Percentiles rank a stretch among this genome's conserved stretches.
Conservation (phyloP, 2,797 vertebrate genomes). For the Alectoris magna region DNA sequence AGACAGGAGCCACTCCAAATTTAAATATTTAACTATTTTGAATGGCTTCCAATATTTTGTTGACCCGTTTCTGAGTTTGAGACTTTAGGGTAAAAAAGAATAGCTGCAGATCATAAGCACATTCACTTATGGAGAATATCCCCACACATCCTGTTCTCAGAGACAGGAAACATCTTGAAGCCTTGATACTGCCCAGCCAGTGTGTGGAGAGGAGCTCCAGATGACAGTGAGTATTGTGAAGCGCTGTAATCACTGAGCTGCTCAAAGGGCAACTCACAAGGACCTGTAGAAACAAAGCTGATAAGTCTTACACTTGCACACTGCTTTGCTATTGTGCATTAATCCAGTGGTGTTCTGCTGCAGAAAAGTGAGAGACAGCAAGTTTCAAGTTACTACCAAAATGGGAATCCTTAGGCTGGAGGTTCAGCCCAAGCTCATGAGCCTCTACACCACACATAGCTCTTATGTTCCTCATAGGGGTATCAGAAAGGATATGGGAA, state of each 20-base stretch:
- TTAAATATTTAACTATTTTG: not conserved
- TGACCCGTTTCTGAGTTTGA: not conserved
- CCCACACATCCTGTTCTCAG: not conserved
- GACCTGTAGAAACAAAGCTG: not conserved
- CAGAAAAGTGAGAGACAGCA: not conserved
- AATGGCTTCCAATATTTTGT: not conserved
- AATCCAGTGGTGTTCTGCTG: not conserved
- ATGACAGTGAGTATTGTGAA: not conserved
- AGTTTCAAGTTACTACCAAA: not conserved
- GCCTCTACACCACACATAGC: not conserved
- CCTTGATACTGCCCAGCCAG: not conserved
- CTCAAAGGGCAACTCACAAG: not conserved
- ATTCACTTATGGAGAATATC: not conserved
- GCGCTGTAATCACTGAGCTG: not conserved
- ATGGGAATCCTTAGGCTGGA: not conserved
- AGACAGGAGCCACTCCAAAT: not conserved
- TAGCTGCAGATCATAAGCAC: not conserved
- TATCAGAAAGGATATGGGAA: not conserved
- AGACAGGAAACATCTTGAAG: not conserved
- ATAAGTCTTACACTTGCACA: not conserved
- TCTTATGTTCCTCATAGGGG: fast-evolving
- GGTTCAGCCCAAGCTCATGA: not conserved
- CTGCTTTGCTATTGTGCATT: not conserved
- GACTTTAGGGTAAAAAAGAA: not conserved
- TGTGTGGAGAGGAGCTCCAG: not conserved